These are phyloP conservation scores for Enteromius thamalakanensis DNA, from an alignment of 2,797 vertebrate species.

Conservation along the genomic window DNA sequence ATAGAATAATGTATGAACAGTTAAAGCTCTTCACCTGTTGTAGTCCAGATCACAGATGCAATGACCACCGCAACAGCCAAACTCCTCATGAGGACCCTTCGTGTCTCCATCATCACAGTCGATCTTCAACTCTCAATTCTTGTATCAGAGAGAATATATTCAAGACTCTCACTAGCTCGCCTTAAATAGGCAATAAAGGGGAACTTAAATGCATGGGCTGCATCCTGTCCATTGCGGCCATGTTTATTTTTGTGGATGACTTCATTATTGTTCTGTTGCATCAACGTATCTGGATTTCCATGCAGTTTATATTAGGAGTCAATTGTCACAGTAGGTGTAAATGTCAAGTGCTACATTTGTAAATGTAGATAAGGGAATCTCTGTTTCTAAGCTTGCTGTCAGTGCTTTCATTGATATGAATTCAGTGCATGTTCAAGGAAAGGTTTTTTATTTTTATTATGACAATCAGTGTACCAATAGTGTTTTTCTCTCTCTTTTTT, in stretches of 20 bases:
- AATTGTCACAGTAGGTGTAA: neutral
- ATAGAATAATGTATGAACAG: neutral
- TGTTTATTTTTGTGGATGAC: neutral
- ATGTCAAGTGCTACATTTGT: neutral
- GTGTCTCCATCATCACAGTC: conserved; percentile 26
- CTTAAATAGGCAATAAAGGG: conserved; percentile 43
- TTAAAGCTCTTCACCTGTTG: conserved; percentile 48
- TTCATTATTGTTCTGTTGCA: neutral
- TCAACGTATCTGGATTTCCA: neutral
- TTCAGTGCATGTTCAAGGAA: no score
- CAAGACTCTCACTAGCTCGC: no score
- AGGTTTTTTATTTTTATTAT: neutral
- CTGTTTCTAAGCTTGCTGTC: no score
- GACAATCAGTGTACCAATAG: neutral
- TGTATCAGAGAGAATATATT: conserved; percentile 3
- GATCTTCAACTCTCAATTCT: conserved; percentile 3
- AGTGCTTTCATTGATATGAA: neutral
- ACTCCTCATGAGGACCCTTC: conserved; percentile 32
- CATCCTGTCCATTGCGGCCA: neutral
- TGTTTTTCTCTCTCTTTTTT: neutral
- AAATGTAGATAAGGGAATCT: neutral
- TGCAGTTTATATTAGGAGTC: no score
- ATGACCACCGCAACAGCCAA: conserved; percentile 19
- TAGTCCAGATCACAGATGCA: conserved; percentile 25
- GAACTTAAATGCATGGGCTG: conserved; percentile 15